phyloP scores from a whole-genome alignment of 2,888 invertebrate species.

The Rhaphigaster nebulosa region DNA sequence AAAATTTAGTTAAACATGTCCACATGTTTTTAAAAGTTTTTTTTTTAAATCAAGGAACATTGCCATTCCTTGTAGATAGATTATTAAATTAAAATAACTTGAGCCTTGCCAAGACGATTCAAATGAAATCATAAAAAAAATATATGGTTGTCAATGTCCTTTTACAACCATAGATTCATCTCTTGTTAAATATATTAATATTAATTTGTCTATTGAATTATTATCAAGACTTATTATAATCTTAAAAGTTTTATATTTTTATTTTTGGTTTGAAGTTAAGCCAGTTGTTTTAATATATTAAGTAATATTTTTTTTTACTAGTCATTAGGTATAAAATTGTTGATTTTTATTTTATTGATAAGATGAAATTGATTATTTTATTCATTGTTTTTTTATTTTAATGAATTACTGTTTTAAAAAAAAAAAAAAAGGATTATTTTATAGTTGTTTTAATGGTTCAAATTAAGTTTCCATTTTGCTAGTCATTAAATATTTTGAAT shows the following conservation, averaged over 20 bases:
- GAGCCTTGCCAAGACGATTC: not conserved
- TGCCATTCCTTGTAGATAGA: constrained; percentile 7
- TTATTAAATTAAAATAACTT: not conserved
- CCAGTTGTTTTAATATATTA: not conserved
- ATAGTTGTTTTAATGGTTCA: not conserved
- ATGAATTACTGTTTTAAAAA: too few species aligned
- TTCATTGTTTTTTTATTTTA: not conserved
- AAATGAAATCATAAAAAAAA: not conserved
- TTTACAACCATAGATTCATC: not conserved
- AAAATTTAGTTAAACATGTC: constrained; percentile 55
- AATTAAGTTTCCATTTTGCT: not conserved
- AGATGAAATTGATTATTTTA: not conserved
- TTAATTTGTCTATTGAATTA: not conserved
- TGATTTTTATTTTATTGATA: not conserved
- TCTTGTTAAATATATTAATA: not conserved
- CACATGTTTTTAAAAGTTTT: not conserved
- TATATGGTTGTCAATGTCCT: not conserved
- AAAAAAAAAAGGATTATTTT: not conserved
- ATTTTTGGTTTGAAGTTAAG: not conserved
- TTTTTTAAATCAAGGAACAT: not conserved
- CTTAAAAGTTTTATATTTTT: too few species aligned
- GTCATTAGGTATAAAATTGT: not conserved
- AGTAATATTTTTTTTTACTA: not conserved
- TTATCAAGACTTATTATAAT: not conserved
- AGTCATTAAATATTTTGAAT: not conserved